Evolutionary conservation across 2,888 invertebrate species (phyloP).

Genomic region (Graphium colonna): DNA sequence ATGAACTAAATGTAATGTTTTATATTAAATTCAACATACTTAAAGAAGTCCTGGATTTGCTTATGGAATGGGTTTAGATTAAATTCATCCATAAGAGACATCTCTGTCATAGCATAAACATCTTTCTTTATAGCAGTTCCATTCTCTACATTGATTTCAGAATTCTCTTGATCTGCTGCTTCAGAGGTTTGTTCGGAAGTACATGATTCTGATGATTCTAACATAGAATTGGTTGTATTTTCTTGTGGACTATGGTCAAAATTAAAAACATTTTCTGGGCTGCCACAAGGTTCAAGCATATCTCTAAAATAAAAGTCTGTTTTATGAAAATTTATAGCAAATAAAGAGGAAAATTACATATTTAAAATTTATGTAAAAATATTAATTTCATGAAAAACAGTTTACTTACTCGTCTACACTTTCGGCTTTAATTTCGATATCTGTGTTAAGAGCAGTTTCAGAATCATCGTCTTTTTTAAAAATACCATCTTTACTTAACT

Average conservation of each 20-base stretch:
- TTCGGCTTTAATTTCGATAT: conserved; percentile 69
- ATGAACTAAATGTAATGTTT: neutral
- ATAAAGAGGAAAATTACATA: too few relatives aligned
- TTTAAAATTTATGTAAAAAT: too few relatives aligned
- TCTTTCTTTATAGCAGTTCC: conserved; percentile 31
- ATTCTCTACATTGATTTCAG: conserved; percentile 32
- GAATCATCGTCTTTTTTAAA: conserved; percentile 43
- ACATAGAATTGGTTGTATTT: conserved; percentile 28
- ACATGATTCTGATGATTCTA: conserved; percentile 46
- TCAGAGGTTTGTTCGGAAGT: conserved; percentile 47
- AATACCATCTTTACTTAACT: conserved; percentile 57
- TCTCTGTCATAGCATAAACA: conserved; percentile 48
- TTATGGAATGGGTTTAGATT: conserved; percentile 44
- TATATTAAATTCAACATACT: conserved; percentile 37
- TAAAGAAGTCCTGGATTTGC: conserved; percentile 56
- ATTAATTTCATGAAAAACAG: too few relatives aligned
- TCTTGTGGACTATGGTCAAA: conserved; percentile 33
- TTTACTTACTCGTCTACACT: conserved; percentile 66
- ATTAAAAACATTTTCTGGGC: conserved; percentile 22
- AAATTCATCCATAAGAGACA: conserved; percentile 31
- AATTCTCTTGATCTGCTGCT: conserved; percentile 40
- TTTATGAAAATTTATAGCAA: too few relatives aligned
- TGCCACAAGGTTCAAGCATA: conserved; percentile 25
- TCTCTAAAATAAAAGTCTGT: conserved; percentile 22
- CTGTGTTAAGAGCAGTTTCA: conserved; percentile 48